Conservation (phyloP, 2,888 invertebrate species). For the Mythimna pallens region DNA sequence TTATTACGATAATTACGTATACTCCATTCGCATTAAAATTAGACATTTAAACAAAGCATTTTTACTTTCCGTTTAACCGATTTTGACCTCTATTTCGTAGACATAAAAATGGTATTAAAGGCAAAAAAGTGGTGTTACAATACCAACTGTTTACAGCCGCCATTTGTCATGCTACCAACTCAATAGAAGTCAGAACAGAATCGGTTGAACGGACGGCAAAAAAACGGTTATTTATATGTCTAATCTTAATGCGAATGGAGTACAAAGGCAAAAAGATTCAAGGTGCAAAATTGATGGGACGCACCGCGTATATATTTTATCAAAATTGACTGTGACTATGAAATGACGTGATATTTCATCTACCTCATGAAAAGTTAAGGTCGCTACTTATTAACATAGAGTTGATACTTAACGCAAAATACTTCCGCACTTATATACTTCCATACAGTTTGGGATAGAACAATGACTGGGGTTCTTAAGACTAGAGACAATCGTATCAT, state of each 20-base stretch:
- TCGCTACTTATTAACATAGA: conserved; percentile 49
- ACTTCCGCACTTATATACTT: conserved; percentile 52
- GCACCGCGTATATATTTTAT: conserved; percentile 10
- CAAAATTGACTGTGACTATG: conserved; percentile 46
- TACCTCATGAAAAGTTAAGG: conserved; percentile 56
- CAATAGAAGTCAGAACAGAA: too few relatives aligned
- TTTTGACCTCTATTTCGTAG: too few relatives aligned
- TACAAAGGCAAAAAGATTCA: conserved; percentile 23
- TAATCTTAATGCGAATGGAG: too few relatives aligned
- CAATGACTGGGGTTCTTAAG: conserved; percentile 5
- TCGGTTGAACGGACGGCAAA: too few relatives aligned
- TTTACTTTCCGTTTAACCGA: too few relatives aligned
- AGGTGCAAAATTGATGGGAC: conserved; percentile 1
- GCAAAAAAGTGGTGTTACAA: too few relatives aligned
- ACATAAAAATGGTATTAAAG: too few relatives aligned
- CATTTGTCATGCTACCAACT: too few relatives aligned
- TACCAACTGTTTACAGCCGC: too few relatives aligned
- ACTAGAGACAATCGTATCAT: neutral
- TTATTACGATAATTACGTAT: conserved; percentile 11
- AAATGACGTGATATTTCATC: conserved; percentile 57
- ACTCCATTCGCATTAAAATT: too few relatives aligned
- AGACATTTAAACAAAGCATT: too few relatives aligned
- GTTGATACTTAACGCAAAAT: conserved; percentile 44
- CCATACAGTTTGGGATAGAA: conserved; percentile 14
- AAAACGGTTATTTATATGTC: too few relatives aligned